A percentile compares a stretch with the other conserved stretches of the same genome.
These are phyloP conservation scores for Meandrusa payeni DNA, from an alignment of 2,888 invertebrate genomes.

Conservation along the genomic window DNA sequence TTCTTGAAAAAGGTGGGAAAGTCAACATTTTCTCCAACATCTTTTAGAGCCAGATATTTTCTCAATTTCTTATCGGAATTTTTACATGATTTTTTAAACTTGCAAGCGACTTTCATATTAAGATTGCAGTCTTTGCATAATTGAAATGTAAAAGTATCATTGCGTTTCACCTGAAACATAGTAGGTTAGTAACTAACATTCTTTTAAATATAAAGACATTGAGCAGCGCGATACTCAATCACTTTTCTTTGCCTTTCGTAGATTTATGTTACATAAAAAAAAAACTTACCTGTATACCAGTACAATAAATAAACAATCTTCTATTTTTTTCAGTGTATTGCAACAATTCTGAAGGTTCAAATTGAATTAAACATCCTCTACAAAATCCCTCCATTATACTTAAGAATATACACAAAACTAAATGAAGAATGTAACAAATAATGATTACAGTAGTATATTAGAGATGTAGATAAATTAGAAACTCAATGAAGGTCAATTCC, in stretches of 20 bases:
- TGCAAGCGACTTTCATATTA: conserved; percentile 61
- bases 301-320: conserved; percentile 63
- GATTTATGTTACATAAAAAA: too few species aligned
- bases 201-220: too few species aligned
- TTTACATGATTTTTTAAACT: conserved; percentile 70
- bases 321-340: conserved; percentile 64
- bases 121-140: conserved; percentile 65
- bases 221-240: too few species aligned
- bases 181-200: too few species aligned
- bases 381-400: conserved; percentile 64
- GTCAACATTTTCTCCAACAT: conserved; percentile 48
- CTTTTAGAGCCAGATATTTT: conserved; percentile 51
- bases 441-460: too few species aligned
- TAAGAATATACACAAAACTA: too few species aligned
- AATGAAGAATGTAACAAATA: too few species aligned
- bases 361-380: conserved; percentile 63
- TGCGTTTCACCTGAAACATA: conserved; percentile 60
- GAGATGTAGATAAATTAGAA: too few species aligned
- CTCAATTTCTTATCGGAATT: conserved; percentile 61
- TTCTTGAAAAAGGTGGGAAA: conserved; percentile 55
- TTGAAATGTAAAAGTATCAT: conserved; percentile 62
- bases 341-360: conserved; percentile 52
- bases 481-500: too few species aligned
- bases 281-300: conserved; percentile 64
- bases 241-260: too few species aligned